Evolutionary conservation across 92 coral and sea anemone species (phyloP), one percentile per base, ranked within the genome.

Genomic region (Virgularia gustaviana): DNA sequence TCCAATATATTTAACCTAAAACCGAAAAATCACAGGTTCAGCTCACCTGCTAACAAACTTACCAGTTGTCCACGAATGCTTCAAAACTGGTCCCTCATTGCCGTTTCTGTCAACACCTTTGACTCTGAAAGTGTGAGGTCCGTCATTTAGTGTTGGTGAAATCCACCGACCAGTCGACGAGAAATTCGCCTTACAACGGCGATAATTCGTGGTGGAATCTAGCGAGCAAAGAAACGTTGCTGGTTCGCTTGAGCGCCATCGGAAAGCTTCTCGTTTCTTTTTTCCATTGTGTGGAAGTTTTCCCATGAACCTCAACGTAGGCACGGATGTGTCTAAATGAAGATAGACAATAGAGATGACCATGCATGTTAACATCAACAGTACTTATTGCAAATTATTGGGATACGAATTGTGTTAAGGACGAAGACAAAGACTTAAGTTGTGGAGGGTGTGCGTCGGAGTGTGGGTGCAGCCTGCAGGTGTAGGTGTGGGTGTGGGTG

Each of bases 1-100:
- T n/a, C n/a, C n/a, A n/a, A n/a, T n/a, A n/a, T n/a, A n/a, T n/a
- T n/a, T n/a, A n/a, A n/a, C n/a, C n/a, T n/a, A n/a, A n/a, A n/a
- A n/a, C n/a, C n/a, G n/a, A n/a, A n/a, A n/a, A n/a, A n/a, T n/a
- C n/a, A n/a, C n/a, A n/a, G n/a, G n/a, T n/a, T n/a, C n/a, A n/a
- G n/a, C n/a, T n/a, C n/a, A n/a, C n/a, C n/a, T n/a, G n/a, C n/a
- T n/a, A n/a, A n/a, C n/a, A n/a, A n/a, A 23, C 58, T 20, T 52
- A 52, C 58, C 58, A 20, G 28, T 52, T 33, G 22, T 32, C 74
- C 74, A 67, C 0, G 74, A 29, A 15, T 49, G 74, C 34, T 4
- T 39, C 32, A 31, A 16, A 67, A 67, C 74, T 45, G 74, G 74
- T 28, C 74, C 74, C 22, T 67, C 38, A 31, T 67, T 67, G 52